Percentiles rank a stretch among this genome's conserved stretches.
These are phyloP conservation scores for Hylaea fasciaria DNA, from an alignment of 2,888 invertebrate species.

Conservation along the genomic window DNA sequence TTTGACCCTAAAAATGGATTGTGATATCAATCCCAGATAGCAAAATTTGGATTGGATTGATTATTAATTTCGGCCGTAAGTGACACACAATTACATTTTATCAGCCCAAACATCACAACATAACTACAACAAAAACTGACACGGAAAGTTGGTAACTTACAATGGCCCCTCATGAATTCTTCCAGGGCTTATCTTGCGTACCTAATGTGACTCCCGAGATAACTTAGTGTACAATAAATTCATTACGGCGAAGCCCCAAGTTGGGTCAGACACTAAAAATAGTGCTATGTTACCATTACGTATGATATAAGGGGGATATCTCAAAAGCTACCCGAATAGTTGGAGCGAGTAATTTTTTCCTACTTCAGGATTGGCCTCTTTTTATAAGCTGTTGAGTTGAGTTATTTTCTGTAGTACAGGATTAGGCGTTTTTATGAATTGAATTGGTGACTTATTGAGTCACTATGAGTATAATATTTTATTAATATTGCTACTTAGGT, in stretches of 20 bases:
- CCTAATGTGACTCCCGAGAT: slow-evolving; percentile 48
- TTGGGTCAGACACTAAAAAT: slow-evolving; percentile 32
- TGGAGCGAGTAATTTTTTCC: slow-evolving; percentile 10
- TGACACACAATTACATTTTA: slow-evolving; percentile 1
- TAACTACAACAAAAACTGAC: slow-evolving; percentile 12
- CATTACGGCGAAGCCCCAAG: slow-evolving; percentile 57
- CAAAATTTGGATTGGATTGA: no score
- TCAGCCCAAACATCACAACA: slow-evolving; percentile 3
- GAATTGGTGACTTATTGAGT: no score
- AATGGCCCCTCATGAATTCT: slow-evolving; percentile 32
- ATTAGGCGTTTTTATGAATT: no score
- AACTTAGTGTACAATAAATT: slow-evolving; percentile 69
- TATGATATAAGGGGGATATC: slow-evolving; percentile 17
- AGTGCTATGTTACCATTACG: slow-evolving; percentile 26
- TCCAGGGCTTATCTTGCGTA: slow-evolving; percentile 34
- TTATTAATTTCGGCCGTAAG: no score
- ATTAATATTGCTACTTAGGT: no score
- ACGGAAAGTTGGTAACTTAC: slow-evolving; percentile 39
- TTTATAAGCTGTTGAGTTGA: no score
- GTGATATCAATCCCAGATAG: no score
- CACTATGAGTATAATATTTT: no score
- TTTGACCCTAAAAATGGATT: no score
- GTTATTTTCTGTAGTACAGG: no score
- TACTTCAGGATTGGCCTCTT: neutral
- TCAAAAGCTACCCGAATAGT: slow-evolving; percentile 20